A percentile compares a stretch with the other conserved stretches of the same genome.
Evolutionary conservation across 1,140 invertebrate genomes (phyloP).

Genomic region (Eciton burchellii): DNA sequence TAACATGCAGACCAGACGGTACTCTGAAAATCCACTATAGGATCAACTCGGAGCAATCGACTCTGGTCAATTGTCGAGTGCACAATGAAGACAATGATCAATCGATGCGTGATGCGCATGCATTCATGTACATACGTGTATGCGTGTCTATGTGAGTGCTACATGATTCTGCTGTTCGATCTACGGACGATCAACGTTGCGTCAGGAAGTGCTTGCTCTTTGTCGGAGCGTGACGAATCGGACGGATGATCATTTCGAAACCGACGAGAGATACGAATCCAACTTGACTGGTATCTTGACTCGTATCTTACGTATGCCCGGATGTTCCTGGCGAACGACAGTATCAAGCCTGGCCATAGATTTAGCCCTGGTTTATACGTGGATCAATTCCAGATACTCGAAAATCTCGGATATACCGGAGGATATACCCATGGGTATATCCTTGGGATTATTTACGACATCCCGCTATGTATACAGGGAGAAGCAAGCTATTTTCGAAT

Average conservation of each 20-base stretch:
- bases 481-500: not conserved
- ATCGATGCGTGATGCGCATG: slow-evolving; percentile 44
- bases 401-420: slow-evolving; percentile 15
- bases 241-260: slow-evolving; percentile 1
- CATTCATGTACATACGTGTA: slow-evolving; percentile 23
- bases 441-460: slow-evolving; percentile 5
- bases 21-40: slow-evolving; percentile 42
- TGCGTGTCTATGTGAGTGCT: slow-evolving; percentile 9
- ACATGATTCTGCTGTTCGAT: slow-evolving; percentile 17
- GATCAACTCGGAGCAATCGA: slow-evolving; percentile 27
- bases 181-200: slow-evolving; percentile 34
- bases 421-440: not conserved
- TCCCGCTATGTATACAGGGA: not conserved
- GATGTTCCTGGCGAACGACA: not conserved
- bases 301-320: not conserved
- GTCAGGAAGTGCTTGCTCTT: slow-evolving; percentile 52
- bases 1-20: slow-evolving; percentile 49
- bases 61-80: slow-evolving; percentile 34
- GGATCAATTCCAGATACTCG: not conserved
- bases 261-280: not conserved
- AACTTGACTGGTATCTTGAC: not conserved
- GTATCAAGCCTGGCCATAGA: not conserved
- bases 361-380: not conserved
- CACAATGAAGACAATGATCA: slow-evolving; percentile 52
- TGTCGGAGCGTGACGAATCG: not conserved